These are phyloP conservation scores for Zygaena filipendulae DNA, from an alignment of 2,888 invertebrate genomes.

Conservation along the genomic window DNA sequence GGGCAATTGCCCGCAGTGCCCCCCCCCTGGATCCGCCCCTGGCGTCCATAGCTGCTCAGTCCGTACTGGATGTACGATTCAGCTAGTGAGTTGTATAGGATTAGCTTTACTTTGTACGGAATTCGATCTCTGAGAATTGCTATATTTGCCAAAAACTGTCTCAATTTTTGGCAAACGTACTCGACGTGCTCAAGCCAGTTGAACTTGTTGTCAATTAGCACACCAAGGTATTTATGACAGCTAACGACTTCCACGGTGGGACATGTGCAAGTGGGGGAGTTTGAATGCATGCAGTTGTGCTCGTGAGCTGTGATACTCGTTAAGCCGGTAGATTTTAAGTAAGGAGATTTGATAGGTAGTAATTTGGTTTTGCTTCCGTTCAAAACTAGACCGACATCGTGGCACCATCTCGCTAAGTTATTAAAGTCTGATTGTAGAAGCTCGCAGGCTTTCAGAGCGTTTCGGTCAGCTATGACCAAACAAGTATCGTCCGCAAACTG, in stretches of 20 bases:
- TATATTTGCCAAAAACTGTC: slow-evolving; percentile 3
- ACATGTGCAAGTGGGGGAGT: slow-evolving; percentile 11
- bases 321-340: background rate
- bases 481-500: slow-evolving; percentile 17
- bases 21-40: too few species aligned
- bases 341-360: slow-evolving; percentile 10
- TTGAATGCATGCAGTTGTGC: slow-evolving; percentile 15
- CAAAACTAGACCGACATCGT: slow-evolving; percentile 11
- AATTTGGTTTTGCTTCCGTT: slow-evolving; percentile 13
- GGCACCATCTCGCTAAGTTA: slow-evolving; percentile 8
- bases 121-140: slow-evolving; percentile 6
- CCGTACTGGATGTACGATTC: too few species aligned
- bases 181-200: slow-evolving; percentile 11
- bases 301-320: slow-evolving; percentile 7
- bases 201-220: slow-evolving; percentile 9
- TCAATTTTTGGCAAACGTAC: slow-evolving; percentile 10
- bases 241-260: slow-evolving; percentile 4
- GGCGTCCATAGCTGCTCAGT: too few species aligned
- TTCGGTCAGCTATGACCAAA: slow-evolving; percentile 4
- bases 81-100: slow-evolving; percentile 5
- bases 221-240: too few species aligned
- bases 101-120: slow-evolving; percentile 6
- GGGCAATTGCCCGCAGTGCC: too few species aligned
- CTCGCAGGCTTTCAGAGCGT: slow-evolving; percentile 4
- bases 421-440: slow-evolving; percentile 10